phyloP scores from a whole-genome alignment of 2,888 invertebrate species.

The Nymphalis c-album region DNA sequence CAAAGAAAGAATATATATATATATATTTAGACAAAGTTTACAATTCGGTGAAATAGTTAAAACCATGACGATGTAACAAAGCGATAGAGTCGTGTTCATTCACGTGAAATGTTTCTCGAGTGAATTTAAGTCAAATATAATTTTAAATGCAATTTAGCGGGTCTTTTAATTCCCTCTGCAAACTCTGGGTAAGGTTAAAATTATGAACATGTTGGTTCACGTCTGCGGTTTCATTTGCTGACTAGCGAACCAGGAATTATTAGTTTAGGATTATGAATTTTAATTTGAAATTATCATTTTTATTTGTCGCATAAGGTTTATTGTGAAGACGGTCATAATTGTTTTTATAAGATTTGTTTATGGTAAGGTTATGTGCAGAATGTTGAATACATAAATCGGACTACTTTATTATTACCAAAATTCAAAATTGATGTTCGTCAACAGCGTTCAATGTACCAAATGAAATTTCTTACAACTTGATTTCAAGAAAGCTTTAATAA shows the following conservation, averaged over 20 bases:
- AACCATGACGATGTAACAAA: too few relatives aligned
- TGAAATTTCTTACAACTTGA: too few relatives aligned
- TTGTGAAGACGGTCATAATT: not conserved
- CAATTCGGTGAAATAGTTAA: too few relatives aligned
- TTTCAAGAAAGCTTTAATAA: too few relatives aligned
- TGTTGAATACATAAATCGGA: too few relatives aligned
- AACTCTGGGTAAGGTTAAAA: not conserved
- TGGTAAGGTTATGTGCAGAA: too few relatives aligned
- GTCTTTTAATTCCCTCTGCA: constrained; percentile 9
- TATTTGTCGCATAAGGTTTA: not conserved
- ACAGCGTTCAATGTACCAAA: too few relatives aligned
- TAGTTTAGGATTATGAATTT: constrained; percentile 8
- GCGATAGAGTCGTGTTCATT: not conserved
- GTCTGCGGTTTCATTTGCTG: constrained; percentile 10
- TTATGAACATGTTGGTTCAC: constrained; percentile 4
- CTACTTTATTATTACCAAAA: too few relatives aligned
- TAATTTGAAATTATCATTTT: not conserved
- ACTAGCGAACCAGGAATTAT: constrained; percentile 2
- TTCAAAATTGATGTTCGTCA: too few relatives aligned
- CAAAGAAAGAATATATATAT: too few relatives aligned
- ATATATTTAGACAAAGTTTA: too few relatives aligned
- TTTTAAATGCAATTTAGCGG: constrained; percentile 3
- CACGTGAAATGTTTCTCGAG: constrained; percentile 2
- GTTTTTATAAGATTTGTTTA: not conserved
- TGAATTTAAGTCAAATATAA: constrained; percentile 10